Evolutionary conservation across 2,888 invertebrate species (phyloP).

Genomic region (Shargacucullia verbasci): DNA sequence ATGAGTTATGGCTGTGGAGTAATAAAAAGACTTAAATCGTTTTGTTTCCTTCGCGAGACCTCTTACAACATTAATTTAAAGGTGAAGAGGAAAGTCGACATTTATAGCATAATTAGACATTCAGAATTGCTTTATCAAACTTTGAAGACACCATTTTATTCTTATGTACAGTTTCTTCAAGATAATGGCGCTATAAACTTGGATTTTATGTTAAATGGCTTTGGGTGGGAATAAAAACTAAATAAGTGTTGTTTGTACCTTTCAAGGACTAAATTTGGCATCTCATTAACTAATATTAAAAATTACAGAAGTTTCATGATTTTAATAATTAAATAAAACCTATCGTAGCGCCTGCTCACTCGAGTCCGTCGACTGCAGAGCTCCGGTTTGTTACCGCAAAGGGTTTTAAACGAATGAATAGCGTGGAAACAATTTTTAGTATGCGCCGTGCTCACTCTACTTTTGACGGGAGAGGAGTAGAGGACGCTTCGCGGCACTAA

Average conservation of each 20-base stretch:
- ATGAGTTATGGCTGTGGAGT: no score
- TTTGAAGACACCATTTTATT: conserved; percentile 17
- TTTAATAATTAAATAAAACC: not conserved
- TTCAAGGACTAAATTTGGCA: not conserved
- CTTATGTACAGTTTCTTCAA: conserved; percentile 3
- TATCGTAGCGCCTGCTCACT: conserved; percentile 3
- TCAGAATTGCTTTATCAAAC: conserved; percentile 31
- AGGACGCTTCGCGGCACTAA: conserved; percentile 20
- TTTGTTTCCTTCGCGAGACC: conserved; percentile 13
- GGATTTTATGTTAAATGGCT: conserved; percentile 1
- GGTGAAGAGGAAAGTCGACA: conserved; percentile 19
- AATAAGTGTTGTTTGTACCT: conserved; percentile 4
- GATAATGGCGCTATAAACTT: conserved; percentile 8
- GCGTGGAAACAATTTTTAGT: conserved; percentile 27
- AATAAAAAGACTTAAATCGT: conserved; percentile 11
- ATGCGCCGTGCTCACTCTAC: conserved; percentile 4
- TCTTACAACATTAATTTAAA: conserved; percentile 30
- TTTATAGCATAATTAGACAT: conserved; percentile 39
- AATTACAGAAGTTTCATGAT: not conserved
- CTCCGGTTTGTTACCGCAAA: conserved; percentile 6
- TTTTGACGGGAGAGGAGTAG: not conserved
- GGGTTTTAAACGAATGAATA: conserved; percentile 41
- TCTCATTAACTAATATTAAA: no score
- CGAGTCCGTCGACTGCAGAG: conserved; percentile 11
- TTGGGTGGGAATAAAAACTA: not conserved